These are phyloP conservation scores for Aphyosemion australe DNA, from an alignment of 2,113 vertebrate genomes.

Conservation along the genomic window DNA sequence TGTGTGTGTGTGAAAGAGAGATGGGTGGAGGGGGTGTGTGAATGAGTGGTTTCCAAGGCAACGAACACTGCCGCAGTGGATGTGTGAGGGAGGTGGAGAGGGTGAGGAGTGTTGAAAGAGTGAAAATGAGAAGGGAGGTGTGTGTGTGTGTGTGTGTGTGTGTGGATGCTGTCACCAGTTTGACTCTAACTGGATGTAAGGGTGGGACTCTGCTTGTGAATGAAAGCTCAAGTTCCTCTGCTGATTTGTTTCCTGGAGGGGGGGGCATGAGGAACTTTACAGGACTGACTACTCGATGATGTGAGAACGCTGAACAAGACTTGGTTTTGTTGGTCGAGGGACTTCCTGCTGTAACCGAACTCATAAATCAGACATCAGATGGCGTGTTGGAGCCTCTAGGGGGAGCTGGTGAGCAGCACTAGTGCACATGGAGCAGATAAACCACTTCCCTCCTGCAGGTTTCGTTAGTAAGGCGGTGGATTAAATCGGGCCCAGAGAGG, in stretches of 20 bases:
- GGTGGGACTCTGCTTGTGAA: conserved; percentile 14
- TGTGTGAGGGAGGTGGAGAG: conserved; percentile 46
- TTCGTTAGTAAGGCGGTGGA: no score
- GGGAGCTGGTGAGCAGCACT: no score
- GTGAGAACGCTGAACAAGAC: no score
- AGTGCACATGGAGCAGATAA: no score
- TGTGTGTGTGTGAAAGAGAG: conserved; percentile 5
- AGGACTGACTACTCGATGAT: no score
- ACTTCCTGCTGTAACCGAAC: no score
- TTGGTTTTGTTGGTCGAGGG: no score
- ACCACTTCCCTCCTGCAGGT: no score
- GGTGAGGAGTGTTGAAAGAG: conserved; percentile 1
- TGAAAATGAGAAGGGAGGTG: conserved; percentile 1
- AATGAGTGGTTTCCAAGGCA: conserved; percentile 83
- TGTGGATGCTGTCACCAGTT: not conserved
- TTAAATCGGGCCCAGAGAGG: no score
- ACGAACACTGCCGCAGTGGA: conserved; percentile 85
- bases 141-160: conserved; percentile 22
- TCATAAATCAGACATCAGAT: no score
- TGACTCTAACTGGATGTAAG: conserved; percentile 20
- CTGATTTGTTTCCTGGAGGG: not conserved
- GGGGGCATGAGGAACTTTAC: no score
- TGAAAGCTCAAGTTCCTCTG: conserved; percentile 2
- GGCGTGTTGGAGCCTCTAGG: no score
- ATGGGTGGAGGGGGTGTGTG: not conserved